Evolutionary conservation across 1,140 invertebrate species (phyloP).

Genomic region (Neelides sp.): DNA sequence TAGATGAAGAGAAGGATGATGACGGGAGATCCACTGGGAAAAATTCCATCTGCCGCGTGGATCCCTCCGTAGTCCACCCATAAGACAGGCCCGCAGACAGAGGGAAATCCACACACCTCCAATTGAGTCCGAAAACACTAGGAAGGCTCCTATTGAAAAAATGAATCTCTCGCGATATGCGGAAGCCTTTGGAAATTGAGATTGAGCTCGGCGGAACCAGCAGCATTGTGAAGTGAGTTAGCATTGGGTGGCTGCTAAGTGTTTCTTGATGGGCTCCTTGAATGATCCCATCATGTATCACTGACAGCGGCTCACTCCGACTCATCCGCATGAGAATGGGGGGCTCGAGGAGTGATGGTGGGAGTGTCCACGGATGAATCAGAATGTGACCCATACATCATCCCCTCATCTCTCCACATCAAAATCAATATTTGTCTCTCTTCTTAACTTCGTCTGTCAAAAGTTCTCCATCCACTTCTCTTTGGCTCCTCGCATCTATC

Average conservation of each 20-base stretch:
- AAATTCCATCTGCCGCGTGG: no score
- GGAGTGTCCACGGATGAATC: no score
- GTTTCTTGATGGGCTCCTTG: slow-evolving; percentile 15
- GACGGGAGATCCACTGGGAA: no score
- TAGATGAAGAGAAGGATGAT: no score
- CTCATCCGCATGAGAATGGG: background rate
- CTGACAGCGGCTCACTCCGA: slow-evolving; percentile 8
- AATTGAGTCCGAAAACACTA: background rate
- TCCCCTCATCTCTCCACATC: background rate
- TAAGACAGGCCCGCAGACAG: background rate
- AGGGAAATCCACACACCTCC: background rate
- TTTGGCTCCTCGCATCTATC: slow-evolving; percentile 9
- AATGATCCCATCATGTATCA: slow-evolving; percentile 19
- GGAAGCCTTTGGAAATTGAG: no score
- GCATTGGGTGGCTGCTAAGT: slow-evolving; percentile 13
- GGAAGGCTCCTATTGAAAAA: slow-evolving; percentile 8
- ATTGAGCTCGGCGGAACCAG: no score
- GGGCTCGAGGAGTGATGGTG: background rate
- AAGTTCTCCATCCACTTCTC: slow-evolving; percentile 8
- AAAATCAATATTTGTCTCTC: background rate
- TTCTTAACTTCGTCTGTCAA: background rate
- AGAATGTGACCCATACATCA: slow-evolving; percentile 3
- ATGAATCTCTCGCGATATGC: slow-evolving; percentile 1
- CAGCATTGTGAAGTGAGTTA: no score
- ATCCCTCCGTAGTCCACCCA: no score